A percentile compares a stretch with the other conserved stretches of the same genome.
phyloP scores from a whole-genome alignment of 2,797 vertebrate genomes.

The Galago senegalensis region DNA sequence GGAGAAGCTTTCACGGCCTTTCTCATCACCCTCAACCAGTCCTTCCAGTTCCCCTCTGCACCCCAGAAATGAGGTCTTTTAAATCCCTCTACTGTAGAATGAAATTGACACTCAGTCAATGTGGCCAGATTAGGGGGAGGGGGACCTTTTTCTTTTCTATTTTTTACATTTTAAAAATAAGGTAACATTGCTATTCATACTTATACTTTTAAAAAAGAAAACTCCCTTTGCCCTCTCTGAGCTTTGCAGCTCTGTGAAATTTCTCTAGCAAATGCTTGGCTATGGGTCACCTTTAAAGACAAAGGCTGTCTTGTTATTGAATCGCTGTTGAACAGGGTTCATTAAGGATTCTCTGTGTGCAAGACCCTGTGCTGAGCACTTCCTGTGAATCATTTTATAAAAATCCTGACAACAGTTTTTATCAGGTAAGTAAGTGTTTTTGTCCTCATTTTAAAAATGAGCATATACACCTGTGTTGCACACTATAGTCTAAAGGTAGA shows the following conservation, averaged over 20 bases:
- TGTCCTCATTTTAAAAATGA: neutral
- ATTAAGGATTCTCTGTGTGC: accelerated
- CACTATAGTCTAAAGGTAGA: neutral
- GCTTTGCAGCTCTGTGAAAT: neutral
- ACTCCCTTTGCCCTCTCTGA: neutral
- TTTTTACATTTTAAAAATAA: slow-evolving; percentile 41
- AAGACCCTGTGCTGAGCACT: neutral
- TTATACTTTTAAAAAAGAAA: neutral
- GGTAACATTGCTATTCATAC: neutral
- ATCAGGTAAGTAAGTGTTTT: too few species aligned
- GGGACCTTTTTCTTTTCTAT: neutral
- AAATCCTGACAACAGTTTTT: neutral
- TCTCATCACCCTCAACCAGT: neutral
- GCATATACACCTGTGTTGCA: neutral
- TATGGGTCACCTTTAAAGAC: neutral
- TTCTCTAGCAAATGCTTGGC: neutral
- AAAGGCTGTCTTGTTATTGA: neutral
- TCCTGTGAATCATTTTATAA: neutral
- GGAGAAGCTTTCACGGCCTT: neutral
- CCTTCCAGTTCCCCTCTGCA: neutral
- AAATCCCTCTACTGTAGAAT: neutral
- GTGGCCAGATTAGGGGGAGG: neutral
- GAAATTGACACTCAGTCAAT: neutral
- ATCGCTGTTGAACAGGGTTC: neutral
- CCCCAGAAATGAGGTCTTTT: neutral